Evolutionary conservation across 1,140 invertebrate genomes (phyloP).

Genomic region (Musca vetustissima): DNA sequence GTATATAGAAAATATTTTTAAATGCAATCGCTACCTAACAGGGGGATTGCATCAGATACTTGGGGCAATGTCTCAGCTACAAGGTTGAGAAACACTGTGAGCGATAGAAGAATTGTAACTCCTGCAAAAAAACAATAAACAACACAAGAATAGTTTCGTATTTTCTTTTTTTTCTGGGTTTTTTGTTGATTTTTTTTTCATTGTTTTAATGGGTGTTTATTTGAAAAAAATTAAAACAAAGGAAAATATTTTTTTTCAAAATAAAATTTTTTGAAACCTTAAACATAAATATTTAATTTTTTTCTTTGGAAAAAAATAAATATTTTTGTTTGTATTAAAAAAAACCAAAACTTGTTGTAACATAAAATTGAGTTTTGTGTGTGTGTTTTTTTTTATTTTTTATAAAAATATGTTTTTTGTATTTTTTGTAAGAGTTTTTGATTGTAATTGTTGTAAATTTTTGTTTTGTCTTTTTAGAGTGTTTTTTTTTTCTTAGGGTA

Average conservation of each 20-base stretch:
- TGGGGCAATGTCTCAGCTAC: slow-evolving; percentile 94
- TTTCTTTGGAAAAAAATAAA: background rate
- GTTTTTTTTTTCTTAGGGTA: too few relatives aligned
- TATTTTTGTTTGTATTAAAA: background rate
- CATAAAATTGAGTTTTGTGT: background rate
- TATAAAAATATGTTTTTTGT: background rate
- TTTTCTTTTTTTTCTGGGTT: slow-evolving; percentile 14
- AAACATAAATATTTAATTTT: background rate
- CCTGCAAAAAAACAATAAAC: slow-evolving; percentile 80
- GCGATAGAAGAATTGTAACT: slow-evolving; percentile 98
- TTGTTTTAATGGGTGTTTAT: background rate
- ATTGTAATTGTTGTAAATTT: too few relatives aligned
- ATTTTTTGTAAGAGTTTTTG: background rate
- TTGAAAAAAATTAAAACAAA: background rate
- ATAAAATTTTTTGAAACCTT: background rate
- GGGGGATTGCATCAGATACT: slow-evolving; percentile 91
- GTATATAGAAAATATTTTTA: slow-evolving; percentile 41
- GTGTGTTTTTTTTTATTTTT: too few relatives aligned
- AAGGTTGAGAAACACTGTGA: slow-evolving; percentile 98
- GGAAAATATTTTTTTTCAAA: too few relatives aligned
- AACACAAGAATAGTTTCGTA: slow-evolving; percentile 24
- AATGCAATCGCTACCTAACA: slow-evolving; percentile 80
- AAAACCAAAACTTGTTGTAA: background rate
- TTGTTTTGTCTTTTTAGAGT: too few relatives aligned
- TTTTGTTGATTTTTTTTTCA: slow-evolving; percentile 17